Evolutionary conservation across 92 coral and sea anemone genomes (phyloP).

Genomic region (Galaxea fascicularis): DNA sequence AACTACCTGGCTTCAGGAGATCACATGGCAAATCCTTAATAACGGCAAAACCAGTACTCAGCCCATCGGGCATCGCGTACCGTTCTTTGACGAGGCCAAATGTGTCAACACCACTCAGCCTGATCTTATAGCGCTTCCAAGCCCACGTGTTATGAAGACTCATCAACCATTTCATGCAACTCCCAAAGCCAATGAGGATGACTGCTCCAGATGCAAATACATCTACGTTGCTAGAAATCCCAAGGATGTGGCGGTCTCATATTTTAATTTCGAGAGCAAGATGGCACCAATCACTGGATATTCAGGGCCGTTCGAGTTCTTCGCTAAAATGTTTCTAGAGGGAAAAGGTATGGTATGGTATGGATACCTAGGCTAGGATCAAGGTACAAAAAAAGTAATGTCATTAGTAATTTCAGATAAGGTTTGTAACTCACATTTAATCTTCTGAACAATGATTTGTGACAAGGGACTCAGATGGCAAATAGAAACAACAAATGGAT

Average conservation of each 20-base stretch:
- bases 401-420: not conserved
- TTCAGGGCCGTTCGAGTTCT: conserved; percentile 51
- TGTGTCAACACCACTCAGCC: conserved; percentile 17
- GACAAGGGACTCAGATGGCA: no score
- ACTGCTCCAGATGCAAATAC: conserved; percentile 31
- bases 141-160: conserved; percentile 61
- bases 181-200: conserved; percentile 39
- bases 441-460: no score
- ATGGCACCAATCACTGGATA: conserved; percentile 44
- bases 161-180: conserved; percentile 40
- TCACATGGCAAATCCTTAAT: conserved; percentile 40
- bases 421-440: not conserved
- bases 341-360: conserved; percentile 44
- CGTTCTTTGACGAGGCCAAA: conserved; percentile 24
- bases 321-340: conserved; percentile 55
- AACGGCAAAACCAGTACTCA: conserved; percentile 4
- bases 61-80: conserved; percentile 31
- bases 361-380: no score
- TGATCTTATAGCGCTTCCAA: conserved; percentile 18
- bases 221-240: conserved; percentile 60
- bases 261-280: conserved; percentile 33
- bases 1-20: conserved; percentile 46
- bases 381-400: not conserved
- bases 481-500: no score
- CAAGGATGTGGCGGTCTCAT: conserved; percentile 55